These are phyloP conservation scores for Papilio machaon DNA, from an alignment of 1,140 invertebrate genomes.

Conservation along the genomic window DNA sequence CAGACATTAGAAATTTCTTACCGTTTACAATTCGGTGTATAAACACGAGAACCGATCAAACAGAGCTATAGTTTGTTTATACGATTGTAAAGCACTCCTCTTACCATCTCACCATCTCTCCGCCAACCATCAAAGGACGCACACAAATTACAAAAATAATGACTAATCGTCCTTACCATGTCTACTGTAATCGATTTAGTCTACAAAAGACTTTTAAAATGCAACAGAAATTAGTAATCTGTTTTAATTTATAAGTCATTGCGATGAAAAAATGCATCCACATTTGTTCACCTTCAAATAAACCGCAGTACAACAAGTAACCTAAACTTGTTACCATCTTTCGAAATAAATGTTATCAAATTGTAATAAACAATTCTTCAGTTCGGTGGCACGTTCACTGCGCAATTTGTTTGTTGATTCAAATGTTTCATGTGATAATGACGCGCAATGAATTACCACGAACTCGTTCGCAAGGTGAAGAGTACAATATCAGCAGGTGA, in stretches of 20 bases:
- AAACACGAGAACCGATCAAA: neutral
- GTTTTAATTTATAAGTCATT: no score
- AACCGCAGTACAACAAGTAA: neutral
- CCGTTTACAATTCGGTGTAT: neutral
- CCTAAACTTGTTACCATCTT: neutral
- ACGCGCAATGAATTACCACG: slow-evolving; percentile 21
- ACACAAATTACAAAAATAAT: neutral
- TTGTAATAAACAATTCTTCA: neutral
- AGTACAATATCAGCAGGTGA: slow-evolving; percentile 14
- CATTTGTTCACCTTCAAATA: neutral
- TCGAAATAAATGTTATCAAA: neutral
- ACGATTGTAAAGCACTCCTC: neutral
- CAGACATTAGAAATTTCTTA: neutral
- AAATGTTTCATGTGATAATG: slow-evolving; percentile 14
- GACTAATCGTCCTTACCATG: neutral
- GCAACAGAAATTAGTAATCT: no score
- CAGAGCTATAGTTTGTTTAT: neutral
- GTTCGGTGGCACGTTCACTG: slow-evolving; percentile 5
- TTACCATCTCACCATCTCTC: neutral
- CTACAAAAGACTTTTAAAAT: neutral
- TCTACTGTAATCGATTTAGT: neutral
- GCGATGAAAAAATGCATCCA: no score
- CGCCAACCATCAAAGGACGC: slow-evolving; percentile 1
- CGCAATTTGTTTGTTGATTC: slow-evolving; percentile 24
- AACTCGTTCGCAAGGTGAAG: slow-evolving; percentile 20